phyloP scores from a whole-genome alignment of 1,140 invertebrate species.

The Antheraea pernyi region DNA sequence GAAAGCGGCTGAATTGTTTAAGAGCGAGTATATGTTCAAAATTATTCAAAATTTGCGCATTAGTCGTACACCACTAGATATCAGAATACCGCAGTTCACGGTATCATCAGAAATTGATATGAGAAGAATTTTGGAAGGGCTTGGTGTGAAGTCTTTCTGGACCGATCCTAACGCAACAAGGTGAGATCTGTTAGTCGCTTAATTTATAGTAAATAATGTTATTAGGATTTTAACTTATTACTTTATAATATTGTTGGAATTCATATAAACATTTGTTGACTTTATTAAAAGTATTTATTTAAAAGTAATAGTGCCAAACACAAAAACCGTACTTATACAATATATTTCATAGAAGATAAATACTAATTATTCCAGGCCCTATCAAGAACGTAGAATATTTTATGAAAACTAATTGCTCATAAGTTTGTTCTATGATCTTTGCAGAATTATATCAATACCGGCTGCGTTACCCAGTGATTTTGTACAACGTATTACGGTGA shows the following conservation, averaged over 20 bases:
- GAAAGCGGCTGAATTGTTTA: neutral
- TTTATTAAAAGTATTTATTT: no score
- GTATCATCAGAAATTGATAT: slow-evolving; percentile 11
- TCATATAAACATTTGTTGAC: no score
- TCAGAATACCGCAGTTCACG: slow-evolving; percentile 8
- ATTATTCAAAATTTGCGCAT: slow-evolving; percentile 1
- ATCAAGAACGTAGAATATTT: no score
- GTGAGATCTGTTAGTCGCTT: neutral
- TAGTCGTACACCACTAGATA: slow-evolving; percentile 9
- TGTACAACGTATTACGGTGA: slow-evolving; percentile 15
- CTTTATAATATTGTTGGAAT: no score
- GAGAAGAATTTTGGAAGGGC: slow-evolving; percentile 10
- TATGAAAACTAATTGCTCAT: no score
- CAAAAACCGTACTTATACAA: no score
- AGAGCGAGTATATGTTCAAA: neutral
- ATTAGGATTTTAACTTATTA: no score
- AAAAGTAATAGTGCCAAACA: no score
- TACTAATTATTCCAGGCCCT: no score
- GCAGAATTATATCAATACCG: slow-evolving; percentile 16
- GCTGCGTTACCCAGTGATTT: slow-evolving; percentile 15
- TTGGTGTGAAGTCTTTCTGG: slow-evolving; percentile 11
- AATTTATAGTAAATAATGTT: no score
- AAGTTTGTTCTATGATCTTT: neutral
- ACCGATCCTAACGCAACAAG: slow-evolving; percentile 14
- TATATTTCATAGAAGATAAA: no score